Conservation (phyloP, 2,888 invertebrate genomes). For the Malthinus flaveolus region DNA sequence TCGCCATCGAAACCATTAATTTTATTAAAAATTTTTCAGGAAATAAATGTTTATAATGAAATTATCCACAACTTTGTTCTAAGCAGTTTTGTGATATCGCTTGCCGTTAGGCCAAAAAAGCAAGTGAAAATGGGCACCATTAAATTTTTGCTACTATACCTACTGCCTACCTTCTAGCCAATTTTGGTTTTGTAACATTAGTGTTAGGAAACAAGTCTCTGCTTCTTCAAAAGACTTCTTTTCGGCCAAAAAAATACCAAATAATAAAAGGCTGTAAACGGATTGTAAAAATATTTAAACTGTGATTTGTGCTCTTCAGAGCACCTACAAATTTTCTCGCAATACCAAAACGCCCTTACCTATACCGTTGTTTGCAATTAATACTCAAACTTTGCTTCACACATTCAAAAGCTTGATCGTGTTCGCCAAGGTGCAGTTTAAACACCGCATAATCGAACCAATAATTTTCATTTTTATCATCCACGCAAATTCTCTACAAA, state of each 20-base stretch:
- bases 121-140: no score
- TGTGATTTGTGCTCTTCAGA: not conserved
- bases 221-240: conserved; percentile 43
- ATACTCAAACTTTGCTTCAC: conserved; percentile 45
- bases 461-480: conserved; percentile 35
- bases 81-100: no score
- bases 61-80: no score
- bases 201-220: conserved; percentile 48
- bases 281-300: not conserved
- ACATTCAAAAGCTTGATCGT: conserved; percentile 47
- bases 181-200: conserved; percentile 41
- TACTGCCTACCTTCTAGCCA: conserved; percentile 45
- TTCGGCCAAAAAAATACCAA: conserved; percentile 43
- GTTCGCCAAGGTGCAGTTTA: conserved; percentile 40
- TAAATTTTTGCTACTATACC: no score
- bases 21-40: no score
- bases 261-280: conserved; percentile 43
- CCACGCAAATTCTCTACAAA: conserved; percentile 39
- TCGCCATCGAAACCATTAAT: no score
- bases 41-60: no score
- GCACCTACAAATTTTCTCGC: not conserved
- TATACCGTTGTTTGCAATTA: conserved; percentile 42
- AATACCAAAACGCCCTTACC: conserved; percentile 32
- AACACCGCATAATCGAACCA: conserved; percentile 52
- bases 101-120: no score